Evolutionary conservation across 1,140 invertebrate genomes (phyloP).

Genomic region (Orius laevigatus): DNA sequence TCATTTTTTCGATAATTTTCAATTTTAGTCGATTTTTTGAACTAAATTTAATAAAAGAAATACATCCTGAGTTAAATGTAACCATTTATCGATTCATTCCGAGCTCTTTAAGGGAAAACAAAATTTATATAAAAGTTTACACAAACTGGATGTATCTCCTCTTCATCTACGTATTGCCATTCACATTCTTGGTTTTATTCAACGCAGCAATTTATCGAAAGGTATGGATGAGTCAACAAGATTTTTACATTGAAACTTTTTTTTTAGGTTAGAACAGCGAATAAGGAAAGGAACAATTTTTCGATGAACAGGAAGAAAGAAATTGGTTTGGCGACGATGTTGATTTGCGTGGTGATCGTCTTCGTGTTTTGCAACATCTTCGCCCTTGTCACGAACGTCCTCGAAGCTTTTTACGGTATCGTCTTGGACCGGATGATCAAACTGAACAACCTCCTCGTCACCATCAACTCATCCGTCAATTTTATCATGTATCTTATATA

Average conservation of each 20-base stretch:
- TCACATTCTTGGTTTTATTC: conserved; percentile 64
- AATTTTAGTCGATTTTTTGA: conserved; percentile 58
- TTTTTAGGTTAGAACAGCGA: conserved; percentile 61
- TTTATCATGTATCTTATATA: conserved; percentile 96
- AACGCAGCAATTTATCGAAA: conserved; percentile 77
- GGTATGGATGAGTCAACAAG: too few relatives aligned
- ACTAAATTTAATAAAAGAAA: conserved; percentile 21
- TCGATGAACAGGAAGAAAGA: conserved; percentile 67
- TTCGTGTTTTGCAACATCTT: conserved; percentile 90
- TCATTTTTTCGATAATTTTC: conserved; percentile 67
- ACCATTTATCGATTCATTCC: conserved; percentile 53
- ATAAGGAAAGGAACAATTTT: conserved; percentile 60
- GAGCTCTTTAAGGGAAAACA: conserved; percentile 49
- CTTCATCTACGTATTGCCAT: conserved; percentile 82
- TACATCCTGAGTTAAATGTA: conserved; percentile 30
- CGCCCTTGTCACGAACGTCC: conserved; percentile 73
- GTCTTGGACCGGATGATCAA: conserved; percentile 63
- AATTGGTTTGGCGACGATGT: conserved; percentile 84
- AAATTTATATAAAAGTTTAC: conserved; percentile 66
- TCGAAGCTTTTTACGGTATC: conserved; percentile 56
- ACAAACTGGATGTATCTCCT: conserved; percentile 85
- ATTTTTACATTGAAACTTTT: conserved; percentile 7
- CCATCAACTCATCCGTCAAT: conserved; percentile 91
- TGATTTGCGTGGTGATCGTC: conserved; percentile 82
- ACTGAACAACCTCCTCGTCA: conserved; percentile 77